Conservation (phyloP, 1,140 invertebrate genomes). For the Drosophila saltans region DNA sequence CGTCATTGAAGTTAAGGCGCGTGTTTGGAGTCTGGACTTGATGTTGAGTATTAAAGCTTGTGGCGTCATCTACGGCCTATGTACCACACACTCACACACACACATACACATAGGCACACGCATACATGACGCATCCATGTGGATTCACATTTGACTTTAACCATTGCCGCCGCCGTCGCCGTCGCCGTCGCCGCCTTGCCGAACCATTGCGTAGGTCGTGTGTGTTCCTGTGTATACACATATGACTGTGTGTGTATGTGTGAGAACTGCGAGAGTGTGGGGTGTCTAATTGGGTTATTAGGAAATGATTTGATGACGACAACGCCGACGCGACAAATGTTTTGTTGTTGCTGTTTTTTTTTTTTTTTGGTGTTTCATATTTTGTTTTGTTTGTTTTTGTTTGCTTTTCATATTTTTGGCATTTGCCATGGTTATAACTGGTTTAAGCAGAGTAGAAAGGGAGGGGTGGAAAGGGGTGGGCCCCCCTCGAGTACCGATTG, state of each 20-base stretch:
- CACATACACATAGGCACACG: constrained; percentile 22
- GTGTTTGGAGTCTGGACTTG: constrained; percentile 29
- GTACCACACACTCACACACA: not conserved
- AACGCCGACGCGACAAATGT: constrained; percentile 33
- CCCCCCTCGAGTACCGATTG: not conserved
- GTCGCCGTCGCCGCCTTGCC: not conserved
- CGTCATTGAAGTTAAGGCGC: constrained; percentile 49
- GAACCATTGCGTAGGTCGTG: constrained; percentile 57
- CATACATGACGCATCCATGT: constrained; percentile 52
- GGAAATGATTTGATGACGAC: constrained; percentile 56
- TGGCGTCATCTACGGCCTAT: constrained; percentile 11
- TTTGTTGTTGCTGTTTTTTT: constrained; percentile 30
- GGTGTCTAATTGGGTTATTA: constrained; percentile 75
- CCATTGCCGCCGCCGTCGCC: not conserved
- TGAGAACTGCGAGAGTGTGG: no score
- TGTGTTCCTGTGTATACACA: not conserved
- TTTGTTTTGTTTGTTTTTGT: not conserved
- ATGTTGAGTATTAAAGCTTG: not conserved
- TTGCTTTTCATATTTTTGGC: constrained; percentile 36
- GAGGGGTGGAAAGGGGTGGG: not conserved
- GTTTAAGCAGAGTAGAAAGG: not conserved
- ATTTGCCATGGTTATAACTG: constrained; percentile 67
- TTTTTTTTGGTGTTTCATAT: constrained; percentile 8
- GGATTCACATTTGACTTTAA: constrained; percentile 9
- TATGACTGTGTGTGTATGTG: constrained; percentile 1